Evolutionary conservation across 2,113 vertebrate species (phyloP).

Genomic region (Sorex fumeus): DNA sequence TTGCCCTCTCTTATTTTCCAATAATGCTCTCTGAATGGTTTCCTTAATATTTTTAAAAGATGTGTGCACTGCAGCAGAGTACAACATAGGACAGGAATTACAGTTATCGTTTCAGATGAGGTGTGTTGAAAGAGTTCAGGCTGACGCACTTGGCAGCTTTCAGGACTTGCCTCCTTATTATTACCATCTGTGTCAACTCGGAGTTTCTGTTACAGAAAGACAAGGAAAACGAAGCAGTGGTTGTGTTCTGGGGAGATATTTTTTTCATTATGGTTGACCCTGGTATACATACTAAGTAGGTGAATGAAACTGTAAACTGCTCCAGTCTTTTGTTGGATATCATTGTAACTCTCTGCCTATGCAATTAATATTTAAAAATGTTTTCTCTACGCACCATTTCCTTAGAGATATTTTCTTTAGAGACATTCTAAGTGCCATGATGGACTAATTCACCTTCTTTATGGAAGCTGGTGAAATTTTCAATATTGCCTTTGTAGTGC

Average conservation of each 20-base stretch:
- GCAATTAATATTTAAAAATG: conserved; percentile 35
- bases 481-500: conserved; percentile 57
- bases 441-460: conserved; percentile 30
- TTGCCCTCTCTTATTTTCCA: conserved; percentile 55
- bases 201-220: conserved; percentile 61
- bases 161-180: conserved; percentile 77
- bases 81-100: conserved; percentile 78
- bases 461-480: conserved; percentile 57
- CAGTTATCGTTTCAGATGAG: conserved; percentile 86
- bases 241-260: conserved; percentile 15
- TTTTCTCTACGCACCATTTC: neutral
- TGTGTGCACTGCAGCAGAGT: conserved; percentile 68
- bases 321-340: conserved; percentile 12
- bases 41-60: conserved; percentile 86
- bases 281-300: neutral
- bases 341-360: neutral
- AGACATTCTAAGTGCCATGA: neutral
- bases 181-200: conserved; percentile 86
- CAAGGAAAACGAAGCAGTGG: conserved; percentile 68
- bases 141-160: conserved; percentile 85
- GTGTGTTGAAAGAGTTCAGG: conserved; percentile 85
- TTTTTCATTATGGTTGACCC: conserved; percentile 28
- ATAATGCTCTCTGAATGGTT: conserved; percentile 73
- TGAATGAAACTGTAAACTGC: conserved; percentile 60
- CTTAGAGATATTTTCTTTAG: neutral